Evolutionary conservation across 2,888 invertebrate species (phyloP).

Genomic region (Pterostichus madidus): DNA sequence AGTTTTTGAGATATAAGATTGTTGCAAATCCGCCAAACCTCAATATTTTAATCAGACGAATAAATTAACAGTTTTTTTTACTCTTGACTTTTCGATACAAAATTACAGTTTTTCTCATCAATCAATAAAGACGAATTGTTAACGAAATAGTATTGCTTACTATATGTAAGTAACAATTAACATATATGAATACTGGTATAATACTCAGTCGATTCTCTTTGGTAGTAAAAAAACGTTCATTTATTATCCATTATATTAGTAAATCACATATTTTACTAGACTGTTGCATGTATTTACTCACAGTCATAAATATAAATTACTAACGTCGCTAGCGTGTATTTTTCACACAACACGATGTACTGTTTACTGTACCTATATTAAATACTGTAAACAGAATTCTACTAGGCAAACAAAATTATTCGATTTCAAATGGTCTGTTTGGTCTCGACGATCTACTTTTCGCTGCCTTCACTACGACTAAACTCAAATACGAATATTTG

Average conservation of each 20-base stretch:
- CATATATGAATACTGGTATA: not conserved
- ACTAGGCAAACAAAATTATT: slow-evolving; percentile 37
- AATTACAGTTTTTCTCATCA: too few relatives aligned
- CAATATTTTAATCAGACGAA: too few relatives aligned
- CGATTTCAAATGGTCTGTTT: slow-evolving; percentile 29
- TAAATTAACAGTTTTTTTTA: too few relatives aligned
- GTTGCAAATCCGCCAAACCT: too few relatives aligned
- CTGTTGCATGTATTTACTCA: not conserved
- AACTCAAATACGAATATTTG: slow-evolving; percentile 8
- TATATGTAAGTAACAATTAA: not conserved
- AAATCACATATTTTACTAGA: slow-evolving; percentile 9
- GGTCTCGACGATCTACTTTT: slow-evolving; percentile 10
- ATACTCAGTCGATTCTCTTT: not conserved
- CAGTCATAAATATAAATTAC: slow-evolving; percentile 48
- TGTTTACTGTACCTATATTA: slow-evolving; percentile 35
- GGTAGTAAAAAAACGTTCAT: slow-evolving; percentile 26
- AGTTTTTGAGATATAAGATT: too few relatives aligned
- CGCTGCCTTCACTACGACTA: slow-evolving; percentile 3
- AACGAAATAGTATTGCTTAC: too few relatives aligned
- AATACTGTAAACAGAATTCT: slow-evolving; percentile 38
- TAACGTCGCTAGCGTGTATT: not conserved
- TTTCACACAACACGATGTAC: slow-evolving; percentile 17
- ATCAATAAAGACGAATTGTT: too few relatives aligned
- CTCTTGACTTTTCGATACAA: too few relatives aligned
- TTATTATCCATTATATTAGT: slow-evolving; percentile 21